Evolutionary conservation across 2,113 vertebrate genomes (phyloP).

Genomic region (Speoplatyrhinus poulsoni): DNA sequence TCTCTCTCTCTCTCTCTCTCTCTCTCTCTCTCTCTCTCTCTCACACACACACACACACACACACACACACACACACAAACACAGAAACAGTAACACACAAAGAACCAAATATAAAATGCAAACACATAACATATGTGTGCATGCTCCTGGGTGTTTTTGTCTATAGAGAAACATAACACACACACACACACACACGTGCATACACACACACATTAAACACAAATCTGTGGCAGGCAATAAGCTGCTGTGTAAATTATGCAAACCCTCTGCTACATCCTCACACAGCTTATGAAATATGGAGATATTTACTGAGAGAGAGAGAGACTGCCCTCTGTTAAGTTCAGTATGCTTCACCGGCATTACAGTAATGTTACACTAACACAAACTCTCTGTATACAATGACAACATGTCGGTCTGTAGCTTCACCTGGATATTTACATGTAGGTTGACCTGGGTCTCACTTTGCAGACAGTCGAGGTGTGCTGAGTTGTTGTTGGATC

Average conservation of each 20-base stretch:
- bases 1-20: no score
- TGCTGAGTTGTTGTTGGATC: no score
- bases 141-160: no score
- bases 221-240: conserved; percentile 56
- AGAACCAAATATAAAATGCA: background rate
- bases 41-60: background rate
- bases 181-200: background rate
- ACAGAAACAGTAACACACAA: background rate
- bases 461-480: no score
- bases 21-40: no score
- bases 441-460: no score
- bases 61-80: background rate
- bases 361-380: background rate
- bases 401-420: background rate
- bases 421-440: background rate
- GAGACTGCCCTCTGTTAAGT: conserved; percentile 1
- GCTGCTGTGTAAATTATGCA: conserved; percentile 65
- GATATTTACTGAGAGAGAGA: conserved; percentile 7
- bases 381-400: no score
- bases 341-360: no score
- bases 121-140: background rate
- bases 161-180: background rate
- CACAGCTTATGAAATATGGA: conserved; percentile 65
- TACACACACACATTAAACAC: conserved; percentile 2
- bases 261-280: conserved; percentile 48